These are phyloP conservation scores for Calliphora vomitoria DNA, from an alignment of 2,888 invertebrate species.

Conservation along the genomic window DNA sequence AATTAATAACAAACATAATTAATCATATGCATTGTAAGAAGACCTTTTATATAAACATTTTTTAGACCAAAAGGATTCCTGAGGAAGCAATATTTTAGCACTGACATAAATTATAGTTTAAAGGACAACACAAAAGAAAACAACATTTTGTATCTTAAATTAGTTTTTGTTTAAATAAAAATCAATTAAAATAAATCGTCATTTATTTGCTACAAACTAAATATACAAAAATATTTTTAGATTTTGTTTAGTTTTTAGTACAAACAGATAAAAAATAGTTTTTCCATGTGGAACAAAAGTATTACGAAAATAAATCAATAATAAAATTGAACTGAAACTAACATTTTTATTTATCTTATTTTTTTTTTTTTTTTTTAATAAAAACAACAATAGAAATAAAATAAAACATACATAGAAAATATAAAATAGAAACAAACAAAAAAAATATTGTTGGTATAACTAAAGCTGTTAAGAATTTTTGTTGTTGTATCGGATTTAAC, in stretches of 20 bases:
- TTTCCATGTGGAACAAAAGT: conserved; percentile 28
- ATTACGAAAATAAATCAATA: conserved; percentile 52
- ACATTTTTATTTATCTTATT: conserved; percentile 31
- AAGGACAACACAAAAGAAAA: conserved; percentile 70
- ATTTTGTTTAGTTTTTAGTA: conserved; percentile 26
- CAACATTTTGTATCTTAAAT: conserved; percentile 32
- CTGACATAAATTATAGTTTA: conserved; percentile 12
- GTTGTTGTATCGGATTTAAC: conserved; percentile 15
- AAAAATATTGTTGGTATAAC: conserved; percentile 5
- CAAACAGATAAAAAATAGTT: conserved; percentile 27
- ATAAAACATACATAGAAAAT: conserved; percentile 25
- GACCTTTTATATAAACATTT: too few relatives aligned
- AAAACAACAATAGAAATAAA: conserved; percentile 26
- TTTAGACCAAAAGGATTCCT: too few relatives aligned
- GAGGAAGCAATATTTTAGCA: conserved; percentile 7
- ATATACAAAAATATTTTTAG: conserved; percentile 24
- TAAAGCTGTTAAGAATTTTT: conserved; percentile 45
- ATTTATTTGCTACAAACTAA: conserved; percentile 55
- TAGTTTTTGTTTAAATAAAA: conserved; percentile 41
- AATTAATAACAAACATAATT: too few relatives aligned
- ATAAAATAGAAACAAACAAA: too few relatives aligned
- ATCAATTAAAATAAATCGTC: conserved; percentile 41
- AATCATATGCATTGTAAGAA: too few relatives aligned
- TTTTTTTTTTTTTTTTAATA: conserved; percentile 34
- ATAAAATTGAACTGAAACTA: conserved; percentile 51